Conservation (phyloP, 2,797 vertebrate species). For the Salarias fasciatus region DNA sequence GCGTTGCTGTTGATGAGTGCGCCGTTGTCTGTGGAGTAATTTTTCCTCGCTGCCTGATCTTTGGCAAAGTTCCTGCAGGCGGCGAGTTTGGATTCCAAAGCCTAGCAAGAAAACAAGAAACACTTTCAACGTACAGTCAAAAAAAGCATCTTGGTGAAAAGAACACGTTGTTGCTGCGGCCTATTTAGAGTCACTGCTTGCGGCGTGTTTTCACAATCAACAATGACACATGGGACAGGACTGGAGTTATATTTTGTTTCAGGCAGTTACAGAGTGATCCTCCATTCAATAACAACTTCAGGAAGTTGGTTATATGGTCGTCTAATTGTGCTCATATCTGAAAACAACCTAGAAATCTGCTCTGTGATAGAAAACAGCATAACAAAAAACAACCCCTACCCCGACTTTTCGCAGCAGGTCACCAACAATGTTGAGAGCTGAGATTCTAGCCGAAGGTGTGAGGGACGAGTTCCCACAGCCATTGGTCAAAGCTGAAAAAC, state of each 20-base stretch:
- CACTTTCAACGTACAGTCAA: neutral
- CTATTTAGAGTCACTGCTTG: too few relatives aligned
- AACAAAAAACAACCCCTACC: conserved; percentile 78
- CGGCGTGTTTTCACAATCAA: too few relatives aligned
- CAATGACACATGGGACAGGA: too few relatives aligned
- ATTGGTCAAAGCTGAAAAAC: conserved; percentile 88
- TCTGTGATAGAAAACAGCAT: too few relatives aligned
- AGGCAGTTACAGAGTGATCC: too few relatives aligned
- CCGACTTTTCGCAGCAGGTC: conserved; percentile 98
- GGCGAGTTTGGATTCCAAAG: conserved; percentile 97
- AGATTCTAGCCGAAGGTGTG: conserved; percentile 96
- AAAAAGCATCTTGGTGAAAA: neutral
- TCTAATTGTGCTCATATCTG: too few relatives aligned
- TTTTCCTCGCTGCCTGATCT: conserved; percentile 94
- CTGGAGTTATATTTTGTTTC: too few relatives aligned
- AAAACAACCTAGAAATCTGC: too few relatives aligned
- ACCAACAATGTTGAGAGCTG: conserved; percentile 97
- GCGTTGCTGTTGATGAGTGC: conserved; percentile 85
- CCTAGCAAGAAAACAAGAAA: conserved; percentile 73
- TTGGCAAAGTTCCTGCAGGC: conserved; percentile 97
- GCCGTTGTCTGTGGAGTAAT: conserved; percentile 86
- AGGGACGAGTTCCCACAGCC: conserved; percentile 92
- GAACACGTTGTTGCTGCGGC: neutral
- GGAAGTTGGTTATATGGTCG: too few relatives aligned
- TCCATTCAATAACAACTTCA: too few relatives aligned